phyloP scores from a whole-genome alignment of 1,140 invertebrate species.

The Ips typographus region DNA sequence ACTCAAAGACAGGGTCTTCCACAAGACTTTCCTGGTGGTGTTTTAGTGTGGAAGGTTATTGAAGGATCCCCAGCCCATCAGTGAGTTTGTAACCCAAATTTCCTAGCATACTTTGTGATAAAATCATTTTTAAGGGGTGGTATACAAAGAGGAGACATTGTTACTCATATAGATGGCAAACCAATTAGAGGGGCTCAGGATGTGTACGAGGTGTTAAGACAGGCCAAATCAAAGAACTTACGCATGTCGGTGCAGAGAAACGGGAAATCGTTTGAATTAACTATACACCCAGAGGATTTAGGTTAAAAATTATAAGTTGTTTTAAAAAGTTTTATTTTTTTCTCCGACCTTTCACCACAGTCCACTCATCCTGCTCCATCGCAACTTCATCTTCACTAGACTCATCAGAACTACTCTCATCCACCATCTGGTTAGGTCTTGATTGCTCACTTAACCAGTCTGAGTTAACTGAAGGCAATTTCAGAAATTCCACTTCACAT shows the following conservation, averaged over 20 bases:
- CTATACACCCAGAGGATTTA: slow-evolving; percentile 45
- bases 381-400: slow-evolving; percentile 39
- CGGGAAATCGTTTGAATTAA: slow-evolving; percentile 39
- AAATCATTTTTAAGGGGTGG: slow-evolving; percentile 63
- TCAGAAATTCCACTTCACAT: slow-evolving; percentile 41
- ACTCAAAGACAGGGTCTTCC: slow-evolving; percentile 60
- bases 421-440: slow-evolving; percentile 26
- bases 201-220: slow-evolving; percentile 47
- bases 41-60: slow-evolving; percentile 85
- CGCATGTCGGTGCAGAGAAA: slow-evolving; percentile 42
- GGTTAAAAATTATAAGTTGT: slow-evolving; percentile 27
- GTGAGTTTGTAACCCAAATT: slow-evolving; percentile 58
- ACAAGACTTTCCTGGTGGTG: slow-evolving; percentile 68
- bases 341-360: slow-evolving; percentile 57
- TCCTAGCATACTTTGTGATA: slow-evolving; percentile 7
- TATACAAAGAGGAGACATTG: slow-evolving; percentile 81
- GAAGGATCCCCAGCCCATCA: slow-evolving; percentile 81
- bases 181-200: slow-evolving; percentile 65
- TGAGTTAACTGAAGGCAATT: slow-evolving; percentile 35
- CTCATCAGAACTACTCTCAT: slow-evolving; percentile 51
- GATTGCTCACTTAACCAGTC: slow-evolving; percentile 32
- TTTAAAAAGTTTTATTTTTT: slow-evolving; percentile 38
- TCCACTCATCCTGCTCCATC: slow-evolving; percentile 62
- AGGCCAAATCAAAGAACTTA: slow-evolving; percentile 34
- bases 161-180: slow-evolving; percentile 75